Base-by-base conservation (phyloP, 2,888 invertebrate species). In the Ectropis crepuscularia region DNA sequence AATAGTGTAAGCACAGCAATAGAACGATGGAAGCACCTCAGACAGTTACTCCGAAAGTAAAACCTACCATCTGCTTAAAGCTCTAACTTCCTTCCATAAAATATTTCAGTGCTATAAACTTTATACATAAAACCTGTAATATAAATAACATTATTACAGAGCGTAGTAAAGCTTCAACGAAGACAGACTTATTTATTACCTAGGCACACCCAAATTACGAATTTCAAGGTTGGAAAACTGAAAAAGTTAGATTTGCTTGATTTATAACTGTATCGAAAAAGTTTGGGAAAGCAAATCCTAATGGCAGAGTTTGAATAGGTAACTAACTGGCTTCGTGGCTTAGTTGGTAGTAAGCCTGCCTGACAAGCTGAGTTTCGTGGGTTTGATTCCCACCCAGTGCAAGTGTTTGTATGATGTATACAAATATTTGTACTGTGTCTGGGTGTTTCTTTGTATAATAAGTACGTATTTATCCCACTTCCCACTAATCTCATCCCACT, bases 211-310 rank as follows among this genome's bases (percentile, higher is more conserved):
- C 9, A 51, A 41, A 57, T 47, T 57, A n/a, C 58, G 4, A 53
- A 48, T 43, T 47, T 63, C 47, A 45, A 51, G 42, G 53, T 43
- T 53, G 46, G 53, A 59, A 42, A 42, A 54, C 60, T 55, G n/a
- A 45, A 61, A 67, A 68, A 67, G 59, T 69, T 65, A 43, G 57
- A 46, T 54, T 65, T 37, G 9, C 7, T 65, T 68, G 68, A 71
- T 67, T 67, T 65, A 71, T 61, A 28, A 28, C 16, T 28, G 16
- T 54, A 49, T 54, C 53, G 38, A 45, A 11, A 47, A 57, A 57
- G 63, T 57, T 62, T 43, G 60, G 53, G 55, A 50, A 61, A 53
- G 53, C 6, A 8, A 48, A 37, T 37, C 10, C 10, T 6, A 7
- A 48, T 5, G 8, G 7, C 16, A 41, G 41, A 41, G 41, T 9